A percentile compares a stretch with the other conserved stretches of the same genome.
Conservation (phyloP, 1,140 invertebrate genomes). For the Cataglyphis hispanica region DNA sequence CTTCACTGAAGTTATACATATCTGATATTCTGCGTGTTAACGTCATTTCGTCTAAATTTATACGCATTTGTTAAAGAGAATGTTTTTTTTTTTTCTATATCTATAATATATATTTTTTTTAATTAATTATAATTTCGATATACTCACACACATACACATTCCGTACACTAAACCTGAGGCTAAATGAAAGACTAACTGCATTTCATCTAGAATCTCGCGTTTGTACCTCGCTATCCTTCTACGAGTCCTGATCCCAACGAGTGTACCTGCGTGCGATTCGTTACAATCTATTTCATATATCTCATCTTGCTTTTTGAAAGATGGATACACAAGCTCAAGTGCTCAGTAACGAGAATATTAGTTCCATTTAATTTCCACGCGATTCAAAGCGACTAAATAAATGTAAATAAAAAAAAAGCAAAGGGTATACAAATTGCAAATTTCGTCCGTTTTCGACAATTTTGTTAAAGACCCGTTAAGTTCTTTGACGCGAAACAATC, state of each 20-base stretch:
- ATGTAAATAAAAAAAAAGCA: slow-evolving; percentile 51
- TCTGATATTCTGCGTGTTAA: slow-evolving; percentile 16
- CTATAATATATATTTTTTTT: no score
- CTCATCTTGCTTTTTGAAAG: slow-evolving; percentile 14
- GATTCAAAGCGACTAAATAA: slow-evolving; percentile 54
- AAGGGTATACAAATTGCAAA: slow-evolving; percentile 52
- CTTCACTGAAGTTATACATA: background rate
- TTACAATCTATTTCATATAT: background rate
- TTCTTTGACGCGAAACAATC: slow-evolving; percentile 52
- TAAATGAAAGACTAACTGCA: no score
- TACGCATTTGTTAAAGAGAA: slow-evolving; percentile 6
- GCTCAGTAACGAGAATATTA: slow-evolving; percentile 28
- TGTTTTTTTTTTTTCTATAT: background rate
- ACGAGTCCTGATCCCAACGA: no score
- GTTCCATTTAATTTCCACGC: slow-evolving; percentile 48
- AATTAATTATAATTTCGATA: no score
- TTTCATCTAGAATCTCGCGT: no score
- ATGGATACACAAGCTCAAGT: slow-evolving; percentile 48
- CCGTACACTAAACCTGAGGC: no score
- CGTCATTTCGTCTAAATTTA: slow-evolving; percentile 6
- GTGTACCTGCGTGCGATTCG: no score
- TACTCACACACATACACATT: no score
- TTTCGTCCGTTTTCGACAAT: slow-evolving; percentile 49
- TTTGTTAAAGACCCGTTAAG: slow-evolving; percentile 36
- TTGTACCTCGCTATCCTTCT: no score